Conservation (phyloP, 2,797 vertebrate genomes). For the Siniperca undulata region DNA sequence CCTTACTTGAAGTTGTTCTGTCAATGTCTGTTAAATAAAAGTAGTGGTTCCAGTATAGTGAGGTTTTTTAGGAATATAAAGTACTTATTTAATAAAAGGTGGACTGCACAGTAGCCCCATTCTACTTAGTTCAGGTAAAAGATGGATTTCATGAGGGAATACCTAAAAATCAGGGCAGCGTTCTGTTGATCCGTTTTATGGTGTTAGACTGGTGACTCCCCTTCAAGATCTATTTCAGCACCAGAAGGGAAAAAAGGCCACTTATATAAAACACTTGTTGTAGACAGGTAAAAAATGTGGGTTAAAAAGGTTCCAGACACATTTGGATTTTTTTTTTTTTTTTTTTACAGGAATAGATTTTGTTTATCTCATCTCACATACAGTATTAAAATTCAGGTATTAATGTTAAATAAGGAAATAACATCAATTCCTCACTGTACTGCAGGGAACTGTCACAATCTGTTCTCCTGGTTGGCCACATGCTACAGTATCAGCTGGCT, state of each 20-base stretch:
- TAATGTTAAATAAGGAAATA: slow-evolving; percentile 7
- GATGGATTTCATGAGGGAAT: slow-evolving; percentile 28
- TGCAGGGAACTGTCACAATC: background rate
- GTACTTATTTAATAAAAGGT: background rate
- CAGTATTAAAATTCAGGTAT: background rate
- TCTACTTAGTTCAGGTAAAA: slow-evolving; percentile 17
- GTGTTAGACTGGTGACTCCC: slow-evolving; percentile 22
- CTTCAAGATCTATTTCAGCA: background rate
- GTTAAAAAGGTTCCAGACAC: background rate
- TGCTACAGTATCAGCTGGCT: slow-evolving; percentile 23
- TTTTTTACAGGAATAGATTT: slow-evolving; percentile 1
- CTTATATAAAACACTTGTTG: background rate
- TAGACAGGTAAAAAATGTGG: background rate
- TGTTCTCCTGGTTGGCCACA: background rate
- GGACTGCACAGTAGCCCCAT: background rate
- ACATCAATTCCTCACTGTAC: background rate
- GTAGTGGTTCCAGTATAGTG: background rate
- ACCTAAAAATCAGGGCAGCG: slow-evolving; percentile 14
- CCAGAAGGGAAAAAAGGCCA: background rate
- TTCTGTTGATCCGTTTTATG: slow-evolving; percentile 11
- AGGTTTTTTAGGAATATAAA: slow-evolving; percentile 8
- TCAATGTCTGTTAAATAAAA: background rate
- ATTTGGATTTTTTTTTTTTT: background rate
- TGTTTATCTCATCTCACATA: background rate
- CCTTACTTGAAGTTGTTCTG: background rate